phyloP scores from a whole-genome alignment of 2,113 vertebrate species.

The Octodon degus region DNA sequence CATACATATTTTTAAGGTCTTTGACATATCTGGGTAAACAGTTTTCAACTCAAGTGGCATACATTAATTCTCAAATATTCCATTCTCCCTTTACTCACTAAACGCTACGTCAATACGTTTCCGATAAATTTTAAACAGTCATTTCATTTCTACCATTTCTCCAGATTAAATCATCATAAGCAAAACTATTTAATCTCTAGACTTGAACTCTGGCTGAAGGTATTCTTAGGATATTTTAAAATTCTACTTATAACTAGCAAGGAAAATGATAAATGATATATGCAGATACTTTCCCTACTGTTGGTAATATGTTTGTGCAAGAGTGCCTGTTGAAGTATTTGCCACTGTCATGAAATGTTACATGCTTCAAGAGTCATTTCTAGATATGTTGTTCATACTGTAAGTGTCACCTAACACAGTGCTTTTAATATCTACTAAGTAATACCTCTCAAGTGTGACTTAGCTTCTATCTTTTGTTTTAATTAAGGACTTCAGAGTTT shows the following conservation, averaged over 20 bases:
- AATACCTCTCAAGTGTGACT: background rate
- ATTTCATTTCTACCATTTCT: background rate
- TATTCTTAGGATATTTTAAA: conserved; percentile 22
- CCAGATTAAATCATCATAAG: background rate
- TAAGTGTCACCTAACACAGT: background rate
- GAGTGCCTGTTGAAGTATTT: background rate
- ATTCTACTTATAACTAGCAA: background rate
- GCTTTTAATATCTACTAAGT: background rate
- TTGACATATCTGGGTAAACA: conserved; percentile 79
- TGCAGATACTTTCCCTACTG: background rate
- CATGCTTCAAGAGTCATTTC: background rate
- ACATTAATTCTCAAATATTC: conserved; percentile 66
- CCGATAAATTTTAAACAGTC: conserved; percentile 49
- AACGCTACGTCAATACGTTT: conserved; percentile 44
- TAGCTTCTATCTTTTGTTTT: background rate
- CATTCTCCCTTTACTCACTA: conserved; percentile 53
- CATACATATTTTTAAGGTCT: conserved; percentile 31
- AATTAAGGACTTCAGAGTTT: background rate
- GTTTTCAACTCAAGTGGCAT: conserved; percentile 62
- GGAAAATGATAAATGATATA: background rate
- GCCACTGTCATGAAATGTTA: background rate
- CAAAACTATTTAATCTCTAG: conserved; percentile 46
- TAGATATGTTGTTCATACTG: background rate
- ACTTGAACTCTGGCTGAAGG: background rate
- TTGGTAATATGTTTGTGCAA: background rate